Evolutionary conservation across 2,888 invertebrate genomes (phyloP).

Genomic region (Cheilosia urbana): DNA sequence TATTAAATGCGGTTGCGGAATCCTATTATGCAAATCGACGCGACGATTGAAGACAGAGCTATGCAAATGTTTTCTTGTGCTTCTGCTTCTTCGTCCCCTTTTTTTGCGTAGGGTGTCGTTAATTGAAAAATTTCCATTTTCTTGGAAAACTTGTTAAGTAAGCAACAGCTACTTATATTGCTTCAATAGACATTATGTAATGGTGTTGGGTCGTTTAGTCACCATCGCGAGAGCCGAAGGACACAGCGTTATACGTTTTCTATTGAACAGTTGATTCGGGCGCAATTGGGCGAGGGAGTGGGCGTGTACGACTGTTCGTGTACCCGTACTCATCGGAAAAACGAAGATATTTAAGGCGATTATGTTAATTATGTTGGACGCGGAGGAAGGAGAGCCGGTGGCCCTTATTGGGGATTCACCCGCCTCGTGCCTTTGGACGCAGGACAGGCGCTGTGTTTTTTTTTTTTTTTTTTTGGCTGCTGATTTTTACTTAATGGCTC

Average conservation of each 20-base stretch:
- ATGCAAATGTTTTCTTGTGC: slow-evolving; percentile 62
- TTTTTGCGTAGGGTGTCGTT: slow-evolving; percentile 61
- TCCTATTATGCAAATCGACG: slow-evolving; percentile 71
- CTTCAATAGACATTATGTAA: slow-evolving; percentile 43
- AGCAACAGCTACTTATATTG: slow-evolving; percentile 73
- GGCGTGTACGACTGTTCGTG: slow-evolving; percentile 5
- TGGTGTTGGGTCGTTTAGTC: slow-evolving; percentile 49
- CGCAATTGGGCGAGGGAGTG: slow-evolving; percentile 10
- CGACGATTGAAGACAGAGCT: slow-evolving; percentile 36
- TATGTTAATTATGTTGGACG: slow-evolving; percentile 70
- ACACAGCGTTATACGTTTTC: slow-evolving; percentile 51
- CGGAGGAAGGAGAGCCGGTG: not conserved
- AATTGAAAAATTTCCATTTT: slow-evolving; percentile 75
- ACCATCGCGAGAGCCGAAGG: not conserved
- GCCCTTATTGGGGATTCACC: not conserved
- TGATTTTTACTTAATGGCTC: slow-evolving; percentile 60
- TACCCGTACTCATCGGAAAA: slow-evolving; percentile 18
- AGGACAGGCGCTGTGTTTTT: slow-evolving; percentile 20
- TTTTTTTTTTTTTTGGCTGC: slow-evolving; percentile 30
- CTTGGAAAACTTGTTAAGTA: slow-evolving; percentile 72
- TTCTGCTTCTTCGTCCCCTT: slow-evolving; percentile 31
- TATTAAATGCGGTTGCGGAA: slow-evolving; percentile 58
- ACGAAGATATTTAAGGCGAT: slow-evolving; percentile 70
- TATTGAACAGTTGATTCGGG: slow-evolving; percentile 68
- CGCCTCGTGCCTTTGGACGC: slow-evolving; percentile 24